Evolutionary conservation across 2,888 invertebrate genomes (phyloP), one percentile per base, ranked within the genome.

Genomic region (Dicranocentrus wangi): DNA sequence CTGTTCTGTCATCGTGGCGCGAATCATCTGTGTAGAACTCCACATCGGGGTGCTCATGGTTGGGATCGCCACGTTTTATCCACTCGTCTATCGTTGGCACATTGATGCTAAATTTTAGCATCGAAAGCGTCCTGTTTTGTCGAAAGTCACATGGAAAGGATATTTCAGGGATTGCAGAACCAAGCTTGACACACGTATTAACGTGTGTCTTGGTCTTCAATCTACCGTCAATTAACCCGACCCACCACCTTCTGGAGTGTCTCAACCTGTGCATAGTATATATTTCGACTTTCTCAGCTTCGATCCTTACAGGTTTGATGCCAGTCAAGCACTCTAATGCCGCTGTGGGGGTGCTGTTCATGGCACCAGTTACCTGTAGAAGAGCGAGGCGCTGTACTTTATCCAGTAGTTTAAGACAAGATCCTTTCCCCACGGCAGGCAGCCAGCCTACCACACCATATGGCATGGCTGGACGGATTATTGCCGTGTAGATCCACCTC

Each of bases 401-500:
- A 21, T 63, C 32, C 0, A 82, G 39, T 1, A 15, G 17, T 21
- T n/a, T 53, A 2, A 53, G 17, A 21, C 10, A 27, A 17, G 13
- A 5, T 21, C 23, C 17, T 25, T 42, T 79, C 5, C 39, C n/a
- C 0, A 58, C 10, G 2, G 63, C 73, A 1, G 77, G 21, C 13
- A 51, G 2, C 83, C 81, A 83, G 10, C 61, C 47, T 10, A 78
- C 13, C 1, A 51, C 63, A 10, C 75, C 70, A 42, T 82, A 83
- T 2, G 51, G 28, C 10, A 83, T n/a, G 7, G 60, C 47, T 2
- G 84, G 82, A 28, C 75, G 23, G 10, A 83, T 63, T 1, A 82
- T 53, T 13, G 79, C 72, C 0, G 75, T 71, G 47, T 84, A 84
- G 17, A 84, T 58, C 84, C 84, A 84, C 15, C n/a, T 43, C 42